phyloP scores from a whole-genome alignment of 2,888 invertebrate species.

The Tachina lurida region DNA sequence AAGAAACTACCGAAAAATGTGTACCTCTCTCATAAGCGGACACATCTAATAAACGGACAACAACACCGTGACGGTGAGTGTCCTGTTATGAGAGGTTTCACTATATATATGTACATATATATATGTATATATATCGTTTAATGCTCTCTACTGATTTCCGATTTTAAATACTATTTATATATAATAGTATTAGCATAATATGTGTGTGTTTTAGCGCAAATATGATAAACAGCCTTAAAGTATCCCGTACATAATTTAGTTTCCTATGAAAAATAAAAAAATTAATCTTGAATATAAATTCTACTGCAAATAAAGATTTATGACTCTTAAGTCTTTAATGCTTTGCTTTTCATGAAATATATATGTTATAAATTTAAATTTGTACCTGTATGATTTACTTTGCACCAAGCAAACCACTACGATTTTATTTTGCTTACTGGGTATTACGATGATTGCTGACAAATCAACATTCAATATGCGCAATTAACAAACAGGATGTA shows the following conservation, averaged over 20 bases:
- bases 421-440: conserved; percentile 12
- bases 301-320: not conserved
- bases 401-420: conserved; percentile 20
- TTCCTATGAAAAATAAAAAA: not conserved
- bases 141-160: not conserved
- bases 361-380: not conserved
- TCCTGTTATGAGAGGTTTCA: no score
- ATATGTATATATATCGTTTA: not conserved
- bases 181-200: not conserved
- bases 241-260: not conserved
- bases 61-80: no score
- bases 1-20: no score
- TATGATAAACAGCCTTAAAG: not conserved
- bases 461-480: conserved; percentile 54
- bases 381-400: conserved; percentile 18
- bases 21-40: no score
- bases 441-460: conserved; percentile 40
- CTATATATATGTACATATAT: no score
- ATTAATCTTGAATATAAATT: not conserved
- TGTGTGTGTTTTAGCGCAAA: not conserved
- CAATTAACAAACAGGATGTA: conserved; percentile 48
- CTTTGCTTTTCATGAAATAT: not conserved
- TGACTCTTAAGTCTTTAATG: not conserved
- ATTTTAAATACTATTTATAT: not conserved
- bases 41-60: no score